phyloP scores from a whole-genome alignment of 2,888 invertebrate species.

The Apomyelois bistriatella region DNA sequence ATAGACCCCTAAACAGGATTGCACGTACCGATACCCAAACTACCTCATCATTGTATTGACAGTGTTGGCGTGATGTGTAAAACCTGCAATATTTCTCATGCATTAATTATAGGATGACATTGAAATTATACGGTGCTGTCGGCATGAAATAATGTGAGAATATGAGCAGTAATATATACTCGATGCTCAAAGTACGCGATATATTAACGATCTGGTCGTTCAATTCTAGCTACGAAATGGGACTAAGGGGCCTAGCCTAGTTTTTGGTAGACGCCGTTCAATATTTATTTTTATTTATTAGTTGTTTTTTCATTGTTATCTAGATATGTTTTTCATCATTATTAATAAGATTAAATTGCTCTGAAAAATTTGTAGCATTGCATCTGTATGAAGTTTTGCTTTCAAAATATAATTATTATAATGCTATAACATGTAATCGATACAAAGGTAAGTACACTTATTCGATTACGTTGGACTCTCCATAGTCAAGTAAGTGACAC shows the following conservation, averaged over 20 bases:
- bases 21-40: background rate
- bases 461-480: slow-evolving; percentile 44
- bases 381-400: background rate
- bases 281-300: too few relatives aligned
- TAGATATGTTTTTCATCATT: too few relatives aligned
- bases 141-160: slow-evolving; percentile 4
- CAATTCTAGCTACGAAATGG: too few relatives aligned
- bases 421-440: slow-evolving; percentile 34
- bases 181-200: too few relatives aligned
- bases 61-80: background rate
- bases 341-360: too few relatives aligned
- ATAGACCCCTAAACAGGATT: too few relatives aligned
- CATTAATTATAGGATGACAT: slow-evolving; percentile 5
- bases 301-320: too few relatives aligned
- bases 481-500: slow-evolving; percentile 52
- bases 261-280: too few relatives aligned
- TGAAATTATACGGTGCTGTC: slow-evolving; percentile 1
- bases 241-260: too few relatives aligned
- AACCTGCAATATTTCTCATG: slow-evolving; percentile 14
- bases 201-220: too few relatives aligned
- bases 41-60: background rate
- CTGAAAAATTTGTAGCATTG: too few relatives aligned
- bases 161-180: background rate
- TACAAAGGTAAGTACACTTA: slow-evolving; percentile 51
- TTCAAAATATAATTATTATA: background rate